A percentile compares a stretch with the other conserved stretches of the same genome.
These are phyloP conservation scores for Eupithecia abbreviata DNA, from an alignment of 2,888 invertebrate species.

Conservation along the genomic window DNA sequence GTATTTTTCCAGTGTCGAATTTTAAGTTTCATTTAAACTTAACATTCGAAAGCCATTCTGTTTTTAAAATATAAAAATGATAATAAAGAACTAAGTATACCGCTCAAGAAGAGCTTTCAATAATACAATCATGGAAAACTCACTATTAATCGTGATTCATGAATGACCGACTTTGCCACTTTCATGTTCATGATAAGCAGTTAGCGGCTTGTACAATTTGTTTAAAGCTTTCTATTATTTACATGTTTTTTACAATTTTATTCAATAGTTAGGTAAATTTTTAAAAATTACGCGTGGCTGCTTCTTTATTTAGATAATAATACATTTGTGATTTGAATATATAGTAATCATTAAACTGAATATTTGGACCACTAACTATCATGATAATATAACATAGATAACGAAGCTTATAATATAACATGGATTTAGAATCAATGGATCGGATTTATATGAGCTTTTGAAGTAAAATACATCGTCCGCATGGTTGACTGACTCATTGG, in stretches of 20 bases:
- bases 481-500: slow-evolving; percentile 80
- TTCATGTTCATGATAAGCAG: slow-evolving; percentile 37
- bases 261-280: neutral
- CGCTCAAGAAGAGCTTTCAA: neutral
- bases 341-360: neutral
- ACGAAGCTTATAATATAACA: neutral
- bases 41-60: neutral
- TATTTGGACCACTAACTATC: neutral
- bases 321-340: neutral
- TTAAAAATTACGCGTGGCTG: neutral
- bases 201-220: slow-evolving; percentile 7
- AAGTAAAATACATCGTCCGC: slow-evolving; percentile 36
- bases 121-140: neutral
- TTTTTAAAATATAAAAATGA: neutral
- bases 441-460: neutral
- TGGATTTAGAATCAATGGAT: neutral
- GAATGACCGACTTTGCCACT: slow-evolving; percentile 40
- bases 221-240: slow-evolving; percentile 1
- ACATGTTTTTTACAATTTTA: neutral
- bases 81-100: neutral
- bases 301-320: neutral
- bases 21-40: no score
- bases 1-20: no score
- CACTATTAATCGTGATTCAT: slow-evolving; percentile 12
- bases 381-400: neutral